These are phyloP conservation scores for Anser cygnoides DNA, from an alignment of 2,113 vertebrate species.

Conservation along the genomic window DNA sequence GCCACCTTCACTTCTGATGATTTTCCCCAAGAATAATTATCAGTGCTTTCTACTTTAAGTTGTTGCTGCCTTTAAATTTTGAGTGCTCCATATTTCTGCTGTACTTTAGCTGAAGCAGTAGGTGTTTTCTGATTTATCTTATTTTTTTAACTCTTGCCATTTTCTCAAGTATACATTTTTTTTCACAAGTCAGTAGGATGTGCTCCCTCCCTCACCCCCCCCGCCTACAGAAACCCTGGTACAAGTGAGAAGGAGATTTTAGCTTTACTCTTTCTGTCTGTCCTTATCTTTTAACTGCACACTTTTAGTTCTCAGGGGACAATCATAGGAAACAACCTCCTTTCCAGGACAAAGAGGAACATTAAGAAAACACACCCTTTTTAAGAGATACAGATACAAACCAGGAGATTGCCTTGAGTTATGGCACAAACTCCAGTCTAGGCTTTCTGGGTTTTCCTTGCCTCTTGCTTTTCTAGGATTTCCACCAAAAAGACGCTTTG, in stretches of 20 bases:
- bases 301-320: not conserved
- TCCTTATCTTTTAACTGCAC: not conserved
- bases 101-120: not conserved
- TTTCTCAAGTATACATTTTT: not conserved
- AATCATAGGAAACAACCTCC: not conserved
- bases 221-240: not conserved
- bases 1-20: rapidly evolving
- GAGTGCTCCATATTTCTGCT: not conserved
- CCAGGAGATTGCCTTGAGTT: not conserved
- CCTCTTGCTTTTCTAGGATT: not conserved
- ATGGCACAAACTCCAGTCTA: not conserved
- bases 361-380: not conserved
- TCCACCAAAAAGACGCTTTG: not conserved
- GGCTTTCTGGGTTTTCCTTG: not conserved
- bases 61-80: not conserved
- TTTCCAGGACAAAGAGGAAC: slow-evolving; percentile 5
- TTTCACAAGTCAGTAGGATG: not conserved
- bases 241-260: not conserved
- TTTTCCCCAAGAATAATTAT: not conserved
- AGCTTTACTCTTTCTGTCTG: not conserved
- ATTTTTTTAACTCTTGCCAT: not conserved
- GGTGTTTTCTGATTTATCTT: not conserved
- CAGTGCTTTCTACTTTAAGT: not conserved
- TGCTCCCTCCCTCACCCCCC: not conserved
- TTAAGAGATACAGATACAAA: not conserved